Conservation (phyloP, 2,888 invertebrate species). For the Xestia ashworthii region DNA sequence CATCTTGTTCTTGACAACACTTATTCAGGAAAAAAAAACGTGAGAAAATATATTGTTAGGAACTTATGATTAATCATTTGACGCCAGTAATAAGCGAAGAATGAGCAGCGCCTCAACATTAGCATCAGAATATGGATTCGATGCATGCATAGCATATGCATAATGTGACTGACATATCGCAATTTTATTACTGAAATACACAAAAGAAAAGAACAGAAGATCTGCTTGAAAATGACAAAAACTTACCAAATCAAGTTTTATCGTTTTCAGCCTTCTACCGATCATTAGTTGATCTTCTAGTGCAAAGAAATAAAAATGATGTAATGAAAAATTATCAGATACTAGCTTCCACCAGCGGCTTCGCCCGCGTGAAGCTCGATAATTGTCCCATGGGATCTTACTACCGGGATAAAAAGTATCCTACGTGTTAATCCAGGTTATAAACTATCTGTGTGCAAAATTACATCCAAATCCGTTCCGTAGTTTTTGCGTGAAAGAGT, state of each 20-base stretch:
- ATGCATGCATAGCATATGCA: conserved; percentile 13
- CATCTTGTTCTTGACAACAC: background rate
- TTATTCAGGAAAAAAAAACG: conserved; percentile 34
- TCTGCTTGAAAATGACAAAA: background rate
- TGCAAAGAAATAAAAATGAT: background rate
- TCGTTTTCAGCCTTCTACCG: background rate
- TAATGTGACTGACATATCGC: conserved; percentile 17
- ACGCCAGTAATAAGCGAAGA: conserved; percentile 3
- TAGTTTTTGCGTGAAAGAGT: too few relatives aligned
- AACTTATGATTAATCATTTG: conserved; percentile 9
- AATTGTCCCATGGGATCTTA: too few relatives aligned
- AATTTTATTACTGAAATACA: background rate
- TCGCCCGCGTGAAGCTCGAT: too few relatives aligned
- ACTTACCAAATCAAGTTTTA: background rate
- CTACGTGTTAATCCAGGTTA: too few relatives aligned
- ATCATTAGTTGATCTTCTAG: too few relatives aligned
- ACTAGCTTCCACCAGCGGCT: too few relatives aligned
- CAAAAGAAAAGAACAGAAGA: background rate
- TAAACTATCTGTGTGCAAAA: too few relatives aligned
- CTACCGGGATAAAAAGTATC: too few relatives aligned
- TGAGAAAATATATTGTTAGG: conserved; percentile 32
- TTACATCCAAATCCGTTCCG: too few relatives aligned
- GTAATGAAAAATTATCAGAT: background rate
- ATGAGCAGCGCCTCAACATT: conserved; percentile 49
- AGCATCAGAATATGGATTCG: conserved; percentile 40